Evolutionary conservation across 2,888 invertebrate species (phyloP), one percentile per base, ranked within the genome.

Genomic region (Monopis laevigella): DNA sequence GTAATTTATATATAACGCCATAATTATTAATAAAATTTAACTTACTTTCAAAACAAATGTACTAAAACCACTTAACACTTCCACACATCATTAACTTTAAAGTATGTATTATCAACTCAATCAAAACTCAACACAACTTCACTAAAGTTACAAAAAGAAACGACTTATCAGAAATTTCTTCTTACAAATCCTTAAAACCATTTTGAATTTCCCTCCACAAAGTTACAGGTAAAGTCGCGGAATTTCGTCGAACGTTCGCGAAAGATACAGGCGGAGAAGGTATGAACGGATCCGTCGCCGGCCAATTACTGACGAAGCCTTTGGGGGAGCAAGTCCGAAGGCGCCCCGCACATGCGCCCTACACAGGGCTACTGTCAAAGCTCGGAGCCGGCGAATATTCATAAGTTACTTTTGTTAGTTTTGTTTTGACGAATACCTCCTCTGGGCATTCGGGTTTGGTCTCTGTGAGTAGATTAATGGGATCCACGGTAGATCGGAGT

Each of bases 371-470:
- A 74, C 67, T 50, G 36, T 36, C 36, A 36, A 36, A 36, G 19
- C 36, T 24, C 10, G 36, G 13, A 36, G 36, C 13, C 14, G 14
- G 58, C 51, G 62, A 68, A 73, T 70, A 71, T 70, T 71, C 65
- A 67, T 67, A 74, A 75, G 70, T 73, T 67, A 66, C 58, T 69
- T 69, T 65, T 24, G 24, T 63, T 65, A 71, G 65, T 72, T 71
- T 71, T 65, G 62, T 66, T 68, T 65, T 61, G 52, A 57, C 52
- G 51, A 59, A 70, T 69, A 60, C 56, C 57, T 43, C 66, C 60
- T 51, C 34, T 41, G 55, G 52, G 55, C 16, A 39, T 13, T 26
- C 12, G 27, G 2, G 24, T 26, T 18, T 35, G 30, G 30, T 13
- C 30, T 10, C 30, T 16, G 7, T 14, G 29, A 29, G 13, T 32